These are phyloP conservation scores for Loripinus fragilis DNA, from an alignment of 2,888 invertebrate genomes.

Conservation along the genomic window DNA sequence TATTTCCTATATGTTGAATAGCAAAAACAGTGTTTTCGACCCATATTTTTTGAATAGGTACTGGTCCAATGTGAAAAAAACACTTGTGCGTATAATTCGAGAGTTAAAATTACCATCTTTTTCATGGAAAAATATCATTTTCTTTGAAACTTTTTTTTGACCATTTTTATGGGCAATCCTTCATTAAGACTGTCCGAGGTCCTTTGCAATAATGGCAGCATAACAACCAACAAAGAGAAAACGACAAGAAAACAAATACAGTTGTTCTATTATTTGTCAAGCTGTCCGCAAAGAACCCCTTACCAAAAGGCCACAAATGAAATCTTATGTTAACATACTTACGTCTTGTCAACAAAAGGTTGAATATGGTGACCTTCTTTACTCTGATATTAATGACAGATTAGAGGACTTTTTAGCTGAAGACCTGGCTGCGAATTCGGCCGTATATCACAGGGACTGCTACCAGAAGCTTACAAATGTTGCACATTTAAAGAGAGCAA, in stretches of 20 bases:
- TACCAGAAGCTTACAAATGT: constrained; percentile 1
- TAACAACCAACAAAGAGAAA: constrained; percentile 4
- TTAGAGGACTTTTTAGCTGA: neutral
- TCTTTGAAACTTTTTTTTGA: no score
- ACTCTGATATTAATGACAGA: neutral
- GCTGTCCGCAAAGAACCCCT: neutral
- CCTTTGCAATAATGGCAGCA: no score
- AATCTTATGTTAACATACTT: neutral
- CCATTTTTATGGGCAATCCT: no score
- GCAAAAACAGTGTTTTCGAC: no score
- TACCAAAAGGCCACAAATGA: neutral
- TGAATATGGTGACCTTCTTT: neutral
- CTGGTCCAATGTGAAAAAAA: no score
- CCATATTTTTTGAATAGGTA: no score
- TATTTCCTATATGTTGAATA: no score
- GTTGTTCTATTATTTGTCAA: constrained; percentile 10
- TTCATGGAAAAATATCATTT: no score
- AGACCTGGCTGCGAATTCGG: neutral
- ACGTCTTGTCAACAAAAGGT: neutral
- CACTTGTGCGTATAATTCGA: no score
- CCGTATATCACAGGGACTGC: neutral
- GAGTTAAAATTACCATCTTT: no score
- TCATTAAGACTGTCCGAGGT: no score
- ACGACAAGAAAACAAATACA: no score
- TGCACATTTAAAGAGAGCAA: neutral